These are phyloP conservation scores for Verasper variegatus DNA, from an alignment of 2,113 vertebrate species.

Conservation along the genomic window DNA sequence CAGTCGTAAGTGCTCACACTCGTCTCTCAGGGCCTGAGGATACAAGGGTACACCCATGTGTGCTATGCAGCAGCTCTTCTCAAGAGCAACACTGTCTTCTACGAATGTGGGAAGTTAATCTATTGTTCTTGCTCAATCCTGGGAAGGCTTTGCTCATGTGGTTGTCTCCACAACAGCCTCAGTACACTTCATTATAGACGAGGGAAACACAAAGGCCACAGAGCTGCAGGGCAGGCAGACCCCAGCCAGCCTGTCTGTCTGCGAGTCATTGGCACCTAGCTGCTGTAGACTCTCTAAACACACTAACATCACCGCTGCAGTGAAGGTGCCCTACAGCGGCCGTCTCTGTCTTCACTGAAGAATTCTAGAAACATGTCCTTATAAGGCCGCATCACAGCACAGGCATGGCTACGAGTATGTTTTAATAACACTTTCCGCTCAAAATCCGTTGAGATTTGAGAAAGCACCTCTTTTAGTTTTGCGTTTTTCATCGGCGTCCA, in stretches of 20 bases:
- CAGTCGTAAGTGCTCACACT: conserved; percentile 68
- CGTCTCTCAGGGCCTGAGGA: conserved; percentile 51
- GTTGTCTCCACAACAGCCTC: conserved; percentile 14
- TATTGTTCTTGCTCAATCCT: conserved; percentile 27
- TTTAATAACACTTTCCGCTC: conserved; percentile 57
- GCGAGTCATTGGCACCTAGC: conserved; percentile 68
- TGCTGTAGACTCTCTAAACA: conserved; percentile 66
- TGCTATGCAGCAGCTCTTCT: conserved; percentile 62
- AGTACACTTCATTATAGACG: conserved; percentile 5
- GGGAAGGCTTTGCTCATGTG: conserved; percentile 4
- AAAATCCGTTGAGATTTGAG: conserved; percentile 39
- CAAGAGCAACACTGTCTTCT: conserved; percentile 44
- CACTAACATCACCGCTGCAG: conserved; percentile 46
- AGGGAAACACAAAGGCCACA: conserved; percentile 17
- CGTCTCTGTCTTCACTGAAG: conserved; percentile 38
- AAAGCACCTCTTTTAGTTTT: conserved; percentile 37
- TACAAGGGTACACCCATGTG: conserved; percentile 47
- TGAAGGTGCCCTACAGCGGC: conserved; percentile 40
- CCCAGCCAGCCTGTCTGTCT: conserved; percentile 63
- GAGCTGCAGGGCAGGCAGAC: conserved; percentile 23
- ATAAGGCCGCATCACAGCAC: conserved; percentile 44
- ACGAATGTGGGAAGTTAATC: conserved; percentile 21
- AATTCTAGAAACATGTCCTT: conserved; percentile 58
- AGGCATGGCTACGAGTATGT: conserved; percentile 11
- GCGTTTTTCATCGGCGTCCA: conserved; percentile 44